These are phyloP conservation scores for Drosophila nr. fundita DNA, from an alignment of 2,888 invertebrate genomes.

Conservation along the genomic window DNA sequence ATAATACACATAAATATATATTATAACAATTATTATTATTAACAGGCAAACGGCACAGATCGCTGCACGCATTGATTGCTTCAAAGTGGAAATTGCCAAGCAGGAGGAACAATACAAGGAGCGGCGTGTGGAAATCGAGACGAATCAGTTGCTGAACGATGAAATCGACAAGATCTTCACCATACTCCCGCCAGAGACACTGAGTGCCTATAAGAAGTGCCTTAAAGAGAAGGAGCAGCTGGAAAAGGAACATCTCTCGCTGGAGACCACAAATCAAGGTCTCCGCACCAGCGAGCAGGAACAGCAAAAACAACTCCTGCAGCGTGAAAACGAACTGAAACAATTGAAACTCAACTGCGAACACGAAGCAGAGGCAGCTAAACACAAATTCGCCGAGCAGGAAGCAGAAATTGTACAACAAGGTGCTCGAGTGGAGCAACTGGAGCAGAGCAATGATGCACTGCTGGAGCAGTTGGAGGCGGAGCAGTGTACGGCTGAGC, in stretches of 20 bases:
- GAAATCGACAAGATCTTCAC: conserved; percentile 54
- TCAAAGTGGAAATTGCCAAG: conserved; percentile 49
- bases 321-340: conserved; percentile 26
- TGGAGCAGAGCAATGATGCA: too few species aligned
- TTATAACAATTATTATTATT: not conserved
- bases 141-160: conserved; percentile 34
- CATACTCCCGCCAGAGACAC: conserved; percentile 43
- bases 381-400: conserved; percentile 10
- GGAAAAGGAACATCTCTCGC: conserved; percentile 27
- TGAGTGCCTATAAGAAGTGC: conserved; percentile 51
- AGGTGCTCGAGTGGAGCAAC: too few species aligned
- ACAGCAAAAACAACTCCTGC: conserved; percentile 16
- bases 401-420: conserved; percentile 8
- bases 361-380: conserved; percentile 16
- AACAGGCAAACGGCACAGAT: conserved; percentile 46
- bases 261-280: conserved; percentile 24
- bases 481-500: too few species aligned
- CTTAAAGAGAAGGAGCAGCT: conserved; percentile 35
- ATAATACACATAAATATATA: not conserved
- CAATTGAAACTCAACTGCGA: conserved; percentile 21
- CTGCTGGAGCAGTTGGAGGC: too few species aligned
- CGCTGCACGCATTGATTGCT: conserved; percentile 22
- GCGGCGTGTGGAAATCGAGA: conserved; percentile 47
- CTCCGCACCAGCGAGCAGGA: conserved; percentile 8
- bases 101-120: conserved; percentile 52